Conservation (phyloP, 2,113 vertebrate genomes). For the Periophthalmus modestus region DNA sequence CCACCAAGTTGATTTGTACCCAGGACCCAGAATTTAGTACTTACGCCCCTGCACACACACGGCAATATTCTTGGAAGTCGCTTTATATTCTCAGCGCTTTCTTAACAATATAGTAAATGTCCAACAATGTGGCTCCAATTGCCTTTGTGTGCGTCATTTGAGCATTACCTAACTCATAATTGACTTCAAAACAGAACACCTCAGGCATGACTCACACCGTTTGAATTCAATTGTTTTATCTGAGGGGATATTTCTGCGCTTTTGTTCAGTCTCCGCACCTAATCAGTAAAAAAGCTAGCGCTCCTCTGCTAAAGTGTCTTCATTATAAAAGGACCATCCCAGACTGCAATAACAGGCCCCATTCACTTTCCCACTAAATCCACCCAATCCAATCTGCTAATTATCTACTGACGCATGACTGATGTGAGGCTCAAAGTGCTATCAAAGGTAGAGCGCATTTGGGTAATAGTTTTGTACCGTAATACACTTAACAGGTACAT, state of each 20-base stretch:
- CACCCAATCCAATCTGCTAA: conserved; percentile 4
- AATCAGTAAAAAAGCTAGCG: background rate
- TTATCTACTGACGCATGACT: background rate
- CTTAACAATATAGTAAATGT: background rate
- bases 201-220: background rate
- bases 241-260: background rate
- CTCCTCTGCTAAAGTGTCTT: background rate
- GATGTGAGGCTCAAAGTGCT: background rate
- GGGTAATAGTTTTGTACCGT: background rate
- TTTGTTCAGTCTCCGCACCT: background rate
- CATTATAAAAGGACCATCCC: conserved; percentile 6
- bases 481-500: background rate
- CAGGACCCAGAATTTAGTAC: too few relatives aligned
- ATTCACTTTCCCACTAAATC: conserved; percentile 3
- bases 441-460: background rate
- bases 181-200: background rate
- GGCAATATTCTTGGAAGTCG: too few relatives aligned
- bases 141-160: background rate
- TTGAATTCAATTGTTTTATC: conserved; percentile 1
- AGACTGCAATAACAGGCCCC: conserved; percentile 2
- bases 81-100: too few relatives aligned
- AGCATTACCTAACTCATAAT: background rate
- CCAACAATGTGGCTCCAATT: background rate
- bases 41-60: too few relatives aligned
- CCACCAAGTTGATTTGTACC: too few relatives aligned